These are phyloP conservation scores for Pluvianellus socialis DNA, from an alignment of 2,113 vertebrate species.

Conservation along the genomic window DNA sequence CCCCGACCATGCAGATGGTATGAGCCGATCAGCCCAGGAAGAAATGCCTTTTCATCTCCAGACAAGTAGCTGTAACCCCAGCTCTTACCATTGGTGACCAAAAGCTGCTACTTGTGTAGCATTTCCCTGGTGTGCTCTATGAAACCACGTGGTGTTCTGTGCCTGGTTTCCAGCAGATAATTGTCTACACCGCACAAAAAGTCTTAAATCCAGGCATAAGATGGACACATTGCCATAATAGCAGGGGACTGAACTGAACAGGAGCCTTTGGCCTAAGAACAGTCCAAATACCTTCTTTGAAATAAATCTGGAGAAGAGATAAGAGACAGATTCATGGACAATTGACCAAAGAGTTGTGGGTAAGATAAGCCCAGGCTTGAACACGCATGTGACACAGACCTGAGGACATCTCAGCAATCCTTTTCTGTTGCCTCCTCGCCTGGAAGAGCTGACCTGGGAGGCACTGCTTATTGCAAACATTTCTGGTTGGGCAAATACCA, in stretches of 20 bases:
- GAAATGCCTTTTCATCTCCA: neutral
- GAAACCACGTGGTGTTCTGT: neutral
- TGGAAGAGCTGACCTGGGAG: neutral
- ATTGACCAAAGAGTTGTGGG: neutral
- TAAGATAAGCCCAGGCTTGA: neutral
- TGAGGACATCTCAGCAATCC: neutral
- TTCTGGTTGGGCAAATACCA: neutral
- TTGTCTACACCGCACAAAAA: neutral
- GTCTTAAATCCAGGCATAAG: neutral
- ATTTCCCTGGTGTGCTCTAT: neutral
- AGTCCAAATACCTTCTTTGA: neutral
- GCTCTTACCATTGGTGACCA: neutral
- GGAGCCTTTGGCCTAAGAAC: neutral
- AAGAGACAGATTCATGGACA: neutral
- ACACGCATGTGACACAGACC: neutral
- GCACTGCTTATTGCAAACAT: neutral
- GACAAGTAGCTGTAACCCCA: neutral
- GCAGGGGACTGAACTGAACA: neutral
- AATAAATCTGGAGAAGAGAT: neutral
- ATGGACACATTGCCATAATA: neutral
- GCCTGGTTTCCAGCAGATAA: neutral
- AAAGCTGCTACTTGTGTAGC: neutral
- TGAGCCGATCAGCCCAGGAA: neutral
- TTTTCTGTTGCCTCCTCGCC: neutral
- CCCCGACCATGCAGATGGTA: neutral